Evolutionary conservation across 2,888 invertebrate genomes (phyloP), one percentile per base, ranked within the genome.

Genomic region (Orthosia gothica): DNA sequence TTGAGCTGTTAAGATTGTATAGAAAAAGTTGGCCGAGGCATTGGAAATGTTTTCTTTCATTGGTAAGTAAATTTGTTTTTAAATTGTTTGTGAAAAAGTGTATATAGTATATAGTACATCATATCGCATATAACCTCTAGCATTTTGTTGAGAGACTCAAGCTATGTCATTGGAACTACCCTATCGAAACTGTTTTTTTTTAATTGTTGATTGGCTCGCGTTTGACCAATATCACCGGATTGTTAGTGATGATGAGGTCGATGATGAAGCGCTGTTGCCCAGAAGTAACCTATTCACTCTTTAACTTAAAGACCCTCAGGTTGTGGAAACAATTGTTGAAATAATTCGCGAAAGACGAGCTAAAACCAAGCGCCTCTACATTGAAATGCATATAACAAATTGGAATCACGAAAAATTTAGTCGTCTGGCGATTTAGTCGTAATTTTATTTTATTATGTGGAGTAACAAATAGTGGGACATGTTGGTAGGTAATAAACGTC

Each of bases 401-500:
- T 70, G 62, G 70, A 77, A 81, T 80, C 74, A 74, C 59, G 63
- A 79, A 79, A 83, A 83, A 79, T 81, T 70, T 59, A 68, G 70
- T 61, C 69, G 82, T 88, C 79, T 81, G 66, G 67, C 71, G 76
- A 80, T 78, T 67, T 77, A 76, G 80, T 76, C 67, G 80, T 83
- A 83, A 85, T 82, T 79, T 82, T 55, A 76, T 85, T 87, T 82
- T 84, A 90, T 86, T 82, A 79, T 72, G 81, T 76, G 79, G 79
- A 81, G 77, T 79, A 88, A 84, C 83, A 89, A 88, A 87, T 88
- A 82, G 84, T 83, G 76, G 74, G 74, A 80, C 75, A 82, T 81
- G 78, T 82, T 78, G 81, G 84, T 82, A 84, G 84, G 86, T 83
- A 86, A 90, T 88, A 89, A 90, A 89, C 77, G 88, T 83, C 84